Conservation (phyloP, 2,888 invertebrate species). For the Nipponacmea schrenckii region DNA sequence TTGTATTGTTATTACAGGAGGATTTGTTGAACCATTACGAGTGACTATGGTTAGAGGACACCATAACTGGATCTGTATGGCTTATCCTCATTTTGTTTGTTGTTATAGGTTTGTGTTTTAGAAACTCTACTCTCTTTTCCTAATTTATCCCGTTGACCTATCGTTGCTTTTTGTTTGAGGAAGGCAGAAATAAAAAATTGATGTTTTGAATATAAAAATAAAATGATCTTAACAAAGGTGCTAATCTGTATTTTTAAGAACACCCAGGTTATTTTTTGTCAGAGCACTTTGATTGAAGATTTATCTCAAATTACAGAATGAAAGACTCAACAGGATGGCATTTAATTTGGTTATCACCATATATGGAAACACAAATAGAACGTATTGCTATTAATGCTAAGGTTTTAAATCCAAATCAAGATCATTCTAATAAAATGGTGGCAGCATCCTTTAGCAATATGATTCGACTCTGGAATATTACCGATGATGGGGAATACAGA, state of each 20-base stretch:
- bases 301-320: conserved; percentile 74
- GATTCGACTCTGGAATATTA: conserved; percentile 83
- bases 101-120: conserved; percentile 80
- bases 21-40: conserved; percentile 48
- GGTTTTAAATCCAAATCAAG: conserved; percentile 64
- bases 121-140: neutral
- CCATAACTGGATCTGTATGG: conserved; percentile 97
- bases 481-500: conserved; percentile 79
- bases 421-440: conserved; percentile 79
- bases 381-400: conserved; percentile 87
- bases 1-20: neutral
- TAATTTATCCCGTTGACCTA: too few relatives aligned
- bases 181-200: too few relatives aligned
- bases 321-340: conserved; percentile 98
- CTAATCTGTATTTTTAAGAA: too few relatives aligned
- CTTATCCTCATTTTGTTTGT: conserved; percentile 94
- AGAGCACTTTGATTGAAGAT: too few relatives aligned
- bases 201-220: too few relatives aligned
- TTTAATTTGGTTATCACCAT: conserved; percentile 90
- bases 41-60: conserved; percentile 76
- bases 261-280: too few relatives aligned
- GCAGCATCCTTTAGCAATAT: conserved; percentile 83
- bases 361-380: conserved; percentile 89
- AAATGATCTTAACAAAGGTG: too few relatives aligned
- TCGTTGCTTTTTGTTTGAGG: too few relatives aligned